phyloP scores from a whole-genome alignment of 2,797 vertebrate species.

The Propithecus perrieri region DNA sequence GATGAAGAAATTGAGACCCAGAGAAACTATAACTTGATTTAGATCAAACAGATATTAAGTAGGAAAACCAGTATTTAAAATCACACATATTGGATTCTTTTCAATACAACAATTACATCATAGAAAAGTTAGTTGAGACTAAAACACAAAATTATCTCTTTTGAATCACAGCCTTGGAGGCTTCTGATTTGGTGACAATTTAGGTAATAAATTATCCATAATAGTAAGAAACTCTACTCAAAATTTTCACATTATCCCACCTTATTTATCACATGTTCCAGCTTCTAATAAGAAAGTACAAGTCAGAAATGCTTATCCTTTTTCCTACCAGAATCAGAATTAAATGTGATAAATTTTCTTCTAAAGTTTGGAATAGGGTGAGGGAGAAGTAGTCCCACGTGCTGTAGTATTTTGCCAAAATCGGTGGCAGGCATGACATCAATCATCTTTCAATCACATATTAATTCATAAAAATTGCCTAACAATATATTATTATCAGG shows the following conservation, averaged over 20 bases:
- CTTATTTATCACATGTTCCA: background rate
- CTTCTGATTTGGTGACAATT: background rate
- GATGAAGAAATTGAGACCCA: background rate
- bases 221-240: background rate
- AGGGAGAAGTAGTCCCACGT: background rate
- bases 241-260: background rate
- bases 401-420: conserved; percentile 4
- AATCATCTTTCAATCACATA: background rate
- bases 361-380: background rate
- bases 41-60: background rate
- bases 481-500: background rate
- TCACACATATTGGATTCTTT: background rate
- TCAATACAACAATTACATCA: background rate
- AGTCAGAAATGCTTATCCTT: background rate
- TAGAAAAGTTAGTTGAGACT: background rate
- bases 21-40: background rate
- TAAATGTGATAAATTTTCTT: background rate
- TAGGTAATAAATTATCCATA: background rate
- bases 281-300: background rate
- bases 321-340: background rate
- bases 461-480: background rate
- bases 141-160: background rate
- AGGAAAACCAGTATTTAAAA: background rate
- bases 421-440: background rate
- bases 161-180: background rate